Evolutionary conservation across 2,797 vertebrate species (phyloP).

Genomic region (Smutsia temminckii): DNA sequence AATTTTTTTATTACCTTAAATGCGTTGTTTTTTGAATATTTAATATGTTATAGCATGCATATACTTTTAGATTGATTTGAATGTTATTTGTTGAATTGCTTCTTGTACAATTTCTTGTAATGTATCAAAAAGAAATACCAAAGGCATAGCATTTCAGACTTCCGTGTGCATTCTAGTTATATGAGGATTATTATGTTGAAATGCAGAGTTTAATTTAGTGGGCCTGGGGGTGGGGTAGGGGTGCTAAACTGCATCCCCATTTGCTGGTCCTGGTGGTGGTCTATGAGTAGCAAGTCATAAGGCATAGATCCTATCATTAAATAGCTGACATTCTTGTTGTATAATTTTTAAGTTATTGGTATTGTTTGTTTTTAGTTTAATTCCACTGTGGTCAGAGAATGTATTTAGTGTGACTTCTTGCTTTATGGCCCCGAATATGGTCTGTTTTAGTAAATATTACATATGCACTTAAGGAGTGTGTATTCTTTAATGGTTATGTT

Average conservation of each 20-base stretch:
- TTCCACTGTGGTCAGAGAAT: not conserved
- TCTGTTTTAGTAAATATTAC: not conserved
- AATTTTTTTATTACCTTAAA: not conserved
- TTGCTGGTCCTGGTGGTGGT: not conserved
- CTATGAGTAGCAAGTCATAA: not conserved
- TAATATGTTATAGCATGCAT: not conserved
- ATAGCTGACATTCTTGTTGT: not conserved
- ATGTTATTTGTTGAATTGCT: conserved; percentile 25
- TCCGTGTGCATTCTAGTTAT: not conserved
- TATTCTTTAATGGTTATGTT: not conserved
- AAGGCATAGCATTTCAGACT: conserved; percentile 20
- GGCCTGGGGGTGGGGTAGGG: not conserved
- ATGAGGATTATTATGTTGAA: not conserved
- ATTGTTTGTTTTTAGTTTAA: conserved; percentile 22
- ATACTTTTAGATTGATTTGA: not conserved
- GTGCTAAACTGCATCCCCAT: not conserved
- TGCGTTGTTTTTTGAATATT: not conserved
- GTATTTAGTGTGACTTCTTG: not conserved
- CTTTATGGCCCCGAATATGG: not conserved
- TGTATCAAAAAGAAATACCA: not conserved
- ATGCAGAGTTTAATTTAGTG: not conserved
- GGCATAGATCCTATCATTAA: not conserved
- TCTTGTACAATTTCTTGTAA: not conserved
- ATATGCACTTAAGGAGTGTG: not conserved
- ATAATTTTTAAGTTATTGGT: not conserved